These are phyloP conservation scores for Nicator chloris DNA, from an alignment of 2,113 vertebrate genomes.

Conservation along the genomic window DNA sequence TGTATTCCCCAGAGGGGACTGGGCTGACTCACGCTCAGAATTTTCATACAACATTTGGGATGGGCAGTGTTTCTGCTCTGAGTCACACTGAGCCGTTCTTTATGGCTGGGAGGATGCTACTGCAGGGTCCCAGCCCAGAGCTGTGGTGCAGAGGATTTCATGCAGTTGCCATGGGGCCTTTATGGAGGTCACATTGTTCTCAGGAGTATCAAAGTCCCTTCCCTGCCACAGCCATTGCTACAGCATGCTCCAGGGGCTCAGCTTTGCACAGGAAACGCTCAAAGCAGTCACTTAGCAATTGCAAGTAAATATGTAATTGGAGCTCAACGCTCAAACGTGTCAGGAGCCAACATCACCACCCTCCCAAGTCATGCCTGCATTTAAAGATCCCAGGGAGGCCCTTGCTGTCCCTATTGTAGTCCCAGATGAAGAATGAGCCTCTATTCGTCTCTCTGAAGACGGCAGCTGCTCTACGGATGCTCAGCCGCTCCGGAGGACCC, in stretches of 20 bases:
- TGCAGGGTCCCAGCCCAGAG: not conserved
- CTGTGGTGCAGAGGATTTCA: not conserved
- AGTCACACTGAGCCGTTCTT: not conserved
- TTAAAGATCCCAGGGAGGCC: not conserved
- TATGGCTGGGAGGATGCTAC: not conserved
- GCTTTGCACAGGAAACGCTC: not conserved
- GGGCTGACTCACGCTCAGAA: not conserved
- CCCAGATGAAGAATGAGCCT: not conserved
- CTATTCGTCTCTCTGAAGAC: not conserved
- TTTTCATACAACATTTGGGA: not conserved
- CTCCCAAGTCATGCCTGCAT: not conserved
- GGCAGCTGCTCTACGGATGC: constrained; percentile 50
- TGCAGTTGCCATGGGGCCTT: not conserved
- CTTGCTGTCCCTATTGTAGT: not conserved
- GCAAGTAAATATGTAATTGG: not conserved
- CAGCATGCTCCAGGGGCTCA: not conserved
- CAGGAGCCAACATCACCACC: not conserved
- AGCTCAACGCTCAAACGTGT: not conserved
- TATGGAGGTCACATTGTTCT: not conserved
- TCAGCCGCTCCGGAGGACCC: not conserved
- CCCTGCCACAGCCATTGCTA: not conserved
- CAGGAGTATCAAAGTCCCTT: not conserved
- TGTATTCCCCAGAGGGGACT: not conserved
- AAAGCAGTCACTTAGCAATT: not conserved
- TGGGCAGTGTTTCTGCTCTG: constrained; percentile 29